phyloP scores from a whole-genome alignment of 1,140 invertebrate species.

The Drosophila sucinea region DNA sequence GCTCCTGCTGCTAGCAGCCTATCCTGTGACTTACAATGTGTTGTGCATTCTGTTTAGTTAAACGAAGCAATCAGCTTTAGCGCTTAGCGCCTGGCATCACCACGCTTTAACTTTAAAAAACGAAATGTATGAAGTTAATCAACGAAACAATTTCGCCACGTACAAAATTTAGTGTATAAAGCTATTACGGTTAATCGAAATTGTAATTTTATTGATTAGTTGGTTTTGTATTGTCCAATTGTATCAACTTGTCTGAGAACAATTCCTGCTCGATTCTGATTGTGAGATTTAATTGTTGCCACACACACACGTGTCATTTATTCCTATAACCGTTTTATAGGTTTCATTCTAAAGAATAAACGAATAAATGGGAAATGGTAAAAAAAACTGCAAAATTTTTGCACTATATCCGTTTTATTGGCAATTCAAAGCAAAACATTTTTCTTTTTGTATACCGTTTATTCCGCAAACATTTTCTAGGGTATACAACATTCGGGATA shows the following conservation, averaged over 20 bases:
- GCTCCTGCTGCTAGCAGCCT: too few relatives aligned
- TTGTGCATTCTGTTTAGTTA: constrained; percentile 17
- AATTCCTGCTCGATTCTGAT: not conserved
- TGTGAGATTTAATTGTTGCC: not conserved
- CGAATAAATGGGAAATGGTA: not conserved
- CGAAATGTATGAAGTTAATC: too few relatives aligned
- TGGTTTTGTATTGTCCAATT: too few relatives aligned
- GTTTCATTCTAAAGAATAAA: not conserved
- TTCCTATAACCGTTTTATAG: not conserved
- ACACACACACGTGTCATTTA: not conserved
- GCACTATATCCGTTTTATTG: not conserved
- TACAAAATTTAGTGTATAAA: too few relatives aligned
- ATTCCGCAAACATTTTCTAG: not conserved
- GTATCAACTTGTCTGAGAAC: not conserved
- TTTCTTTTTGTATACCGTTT: not conserved
- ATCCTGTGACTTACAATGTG: too few relatives aligned
- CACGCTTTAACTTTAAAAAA: not conserved
- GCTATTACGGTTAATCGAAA: not conserved
- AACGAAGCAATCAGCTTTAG: constrained; percentile 53
- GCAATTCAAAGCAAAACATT: constrained; percentile 4
- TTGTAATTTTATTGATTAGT: not conserved
- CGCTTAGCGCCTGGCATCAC: not conserved
- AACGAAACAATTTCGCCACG: too few relatives aligned
- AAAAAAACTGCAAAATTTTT: not conserved
- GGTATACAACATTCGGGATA: too few relatives aligned